These are phyloP conservation scores for Timema podura DNA, from an alignment of 2,888 invertebrate species.

Conservation along the genomic window DNA sequence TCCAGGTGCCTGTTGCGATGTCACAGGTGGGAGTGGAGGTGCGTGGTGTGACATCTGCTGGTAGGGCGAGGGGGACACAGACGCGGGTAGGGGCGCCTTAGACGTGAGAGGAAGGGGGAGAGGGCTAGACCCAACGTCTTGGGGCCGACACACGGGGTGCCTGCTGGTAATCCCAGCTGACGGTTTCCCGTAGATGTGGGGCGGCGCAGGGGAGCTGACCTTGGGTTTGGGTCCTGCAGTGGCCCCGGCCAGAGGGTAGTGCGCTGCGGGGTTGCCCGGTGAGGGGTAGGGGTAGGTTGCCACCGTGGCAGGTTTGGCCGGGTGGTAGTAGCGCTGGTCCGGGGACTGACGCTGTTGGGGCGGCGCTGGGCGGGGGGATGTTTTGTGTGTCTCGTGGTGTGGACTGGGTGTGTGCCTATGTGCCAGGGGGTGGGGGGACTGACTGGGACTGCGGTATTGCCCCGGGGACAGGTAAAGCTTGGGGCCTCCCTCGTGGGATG, in stretches of 20 bases:
- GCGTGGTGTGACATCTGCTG: slow-evolving; percentile 51
- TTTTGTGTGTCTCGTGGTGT: slow-evolving; percentile 39
- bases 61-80: slow-evolving; percentile 51
- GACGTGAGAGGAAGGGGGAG: slow-evolving; percentile 55
- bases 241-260: slow-evolving; percentile 42
- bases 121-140: slow-evolving; percentile 42
- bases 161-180: slow-evolving; percentile 53
- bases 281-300: slow-evolving; percentile 45
- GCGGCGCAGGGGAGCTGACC: slow-evolving; percentile 76
- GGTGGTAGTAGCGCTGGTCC: slow-evolving; percentile 27
- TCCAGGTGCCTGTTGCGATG: slow-evolving; percentile 40
- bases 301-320: slow-evolving; percentile 36
- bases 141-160: slow-evolving; percentile 51
- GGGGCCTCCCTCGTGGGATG: slow-evolving; percentile 56
- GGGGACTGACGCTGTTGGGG: slow-evolving; percentile 23
- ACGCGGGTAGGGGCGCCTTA: slow-evolving; percentile 50
- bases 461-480: slow-evolving; percentile 40
- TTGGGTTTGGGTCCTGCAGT: slow-evolving; percentile 53
- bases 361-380: slow-evolving; percentile 33
- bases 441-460: slow-evolving; percentile 44
- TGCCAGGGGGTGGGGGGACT: slow-evolving; percentile 49
- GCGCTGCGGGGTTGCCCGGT: slow-evolving; percentile 46
- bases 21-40: slow-evolving; percentile 36
- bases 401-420: slow-evolving; percentile 34
- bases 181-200: slow-evolving; percentile 66